Conservation (phyloP, 2,113 vertebrate species). For the Embiotoca jacksoni region DNA sequence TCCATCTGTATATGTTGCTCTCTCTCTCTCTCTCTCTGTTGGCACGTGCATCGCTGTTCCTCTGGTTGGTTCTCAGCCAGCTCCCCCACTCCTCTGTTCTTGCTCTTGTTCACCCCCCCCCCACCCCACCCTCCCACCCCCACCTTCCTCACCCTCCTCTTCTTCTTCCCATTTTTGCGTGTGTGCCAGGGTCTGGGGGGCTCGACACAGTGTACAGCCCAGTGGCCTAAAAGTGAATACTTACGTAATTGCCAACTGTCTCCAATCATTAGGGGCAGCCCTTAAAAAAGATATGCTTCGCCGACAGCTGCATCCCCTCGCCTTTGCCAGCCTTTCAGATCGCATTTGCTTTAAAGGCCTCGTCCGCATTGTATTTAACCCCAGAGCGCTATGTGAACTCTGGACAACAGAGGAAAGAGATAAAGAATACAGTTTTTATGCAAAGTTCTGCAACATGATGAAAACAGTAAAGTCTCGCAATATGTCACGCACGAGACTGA, state of each 20-base stretch:
- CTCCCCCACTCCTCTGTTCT: conserved; percentile 58
- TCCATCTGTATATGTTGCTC: conserved; percentile 61
- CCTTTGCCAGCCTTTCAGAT: conserved; percentile 87
- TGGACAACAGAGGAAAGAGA: conserved; percentile 35
- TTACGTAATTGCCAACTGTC: conserved; percentile 88
- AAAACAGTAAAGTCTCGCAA: conserved; percentile 34
- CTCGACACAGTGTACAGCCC: conserved; percentile 75
- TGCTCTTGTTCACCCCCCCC: conserved; percentile 50
- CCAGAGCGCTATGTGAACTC: conserved; percentile 61
- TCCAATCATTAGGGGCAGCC: conserved; percentile 87
- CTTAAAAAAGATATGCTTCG: conserved; percentile 85
- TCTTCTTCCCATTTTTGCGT: conserved; percentile 71
- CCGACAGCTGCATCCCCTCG: conserved; percentile 86
- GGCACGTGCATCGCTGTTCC: conserved; percentile 63
- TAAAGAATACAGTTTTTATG: conserved; percentile 52
- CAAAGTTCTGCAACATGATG: conserved; percentile 37
- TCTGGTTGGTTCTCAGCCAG: conserved; percentile 63
- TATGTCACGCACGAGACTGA: neutral
- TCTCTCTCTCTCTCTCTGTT: conserved; percentile 52
- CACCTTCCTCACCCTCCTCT: conserved; percentile 41
- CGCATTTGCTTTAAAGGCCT: conserved; percentile 83
- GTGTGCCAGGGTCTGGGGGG: conserved; percentile 79
- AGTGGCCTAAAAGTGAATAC: conserved; percentile 84
- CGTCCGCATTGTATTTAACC: conserved; percentile 81
- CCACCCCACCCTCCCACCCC: conserved; percentile 51